These are phyloP conservation scores for Cryptosula pallasiana DNA, from an alignment of 2,888 invertebrate species.

Conservation along the genomic window DNA sequence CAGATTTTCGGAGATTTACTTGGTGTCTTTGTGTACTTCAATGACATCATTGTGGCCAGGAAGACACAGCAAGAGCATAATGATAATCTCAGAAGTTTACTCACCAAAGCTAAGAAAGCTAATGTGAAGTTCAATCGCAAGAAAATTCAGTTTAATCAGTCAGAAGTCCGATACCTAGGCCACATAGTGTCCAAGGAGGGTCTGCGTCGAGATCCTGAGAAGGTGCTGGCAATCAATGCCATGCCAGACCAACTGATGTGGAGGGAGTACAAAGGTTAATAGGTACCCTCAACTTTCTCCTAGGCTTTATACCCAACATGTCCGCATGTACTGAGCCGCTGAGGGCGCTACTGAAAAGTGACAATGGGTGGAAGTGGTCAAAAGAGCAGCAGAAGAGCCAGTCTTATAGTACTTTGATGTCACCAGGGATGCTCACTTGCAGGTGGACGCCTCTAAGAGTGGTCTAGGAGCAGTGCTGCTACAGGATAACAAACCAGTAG, in stretches of 20 bases:
- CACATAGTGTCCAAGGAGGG: constrained; percentile 29
- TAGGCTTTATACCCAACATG: constrained; percentile 30
- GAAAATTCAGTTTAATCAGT: constrained; percentile 27
- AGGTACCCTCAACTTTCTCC: constrained; percentile 30
- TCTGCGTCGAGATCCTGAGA: constrained; percentile 27
- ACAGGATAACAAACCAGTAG: constrained; percentile 29
- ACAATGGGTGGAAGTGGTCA: constrained; percentile 25
- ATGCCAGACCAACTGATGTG: constrained; percentile 29
- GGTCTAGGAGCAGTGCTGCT: constrained; percentile 30
- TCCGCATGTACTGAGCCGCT: constrained; percentile 30
- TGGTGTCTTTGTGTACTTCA: constrained; percentile 28
- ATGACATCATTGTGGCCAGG: constrained; percentile 31
- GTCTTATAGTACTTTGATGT: constrained; percentile 30
- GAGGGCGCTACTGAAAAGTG: constrained; percentile 28
- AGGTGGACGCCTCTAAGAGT: constrained; percentile 28
- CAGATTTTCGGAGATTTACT: constrained; percentile 28
- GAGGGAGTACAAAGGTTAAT: constrained; percentile 27
- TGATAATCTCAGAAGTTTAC: constrained; percentile 28
- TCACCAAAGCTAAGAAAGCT: constrained; percentile 27
- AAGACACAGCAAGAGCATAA: constrained; percentile 30
- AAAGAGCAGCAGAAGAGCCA: constrained; percentile 26
- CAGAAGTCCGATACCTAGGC: constrained; percentile 30
- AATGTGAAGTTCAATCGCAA: constrained; percentile 28
- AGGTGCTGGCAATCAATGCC: constrained; percentile 29
- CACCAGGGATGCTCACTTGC: constrained; percentile 16